Conservation (phyloP, 2,113 vertebrate genomes). For the Megaptera novaeangliae region DNA sequence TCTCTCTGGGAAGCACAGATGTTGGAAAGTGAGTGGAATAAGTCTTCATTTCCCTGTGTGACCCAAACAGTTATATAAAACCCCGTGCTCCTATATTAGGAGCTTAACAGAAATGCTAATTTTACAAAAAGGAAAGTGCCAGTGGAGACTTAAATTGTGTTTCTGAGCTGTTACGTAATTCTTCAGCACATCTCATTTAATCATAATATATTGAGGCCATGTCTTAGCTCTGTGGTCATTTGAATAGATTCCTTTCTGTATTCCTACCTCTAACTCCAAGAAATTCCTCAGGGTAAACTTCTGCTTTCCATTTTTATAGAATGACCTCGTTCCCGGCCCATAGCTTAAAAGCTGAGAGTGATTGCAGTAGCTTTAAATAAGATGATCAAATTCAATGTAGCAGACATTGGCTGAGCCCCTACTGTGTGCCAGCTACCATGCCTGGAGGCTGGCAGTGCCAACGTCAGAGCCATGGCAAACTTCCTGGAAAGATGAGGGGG, state of each 20-base stretch:
- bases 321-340: slow-evolving; percentile 32
- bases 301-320: slow-evolving; percentile 63
- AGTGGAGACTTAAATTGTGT: neutral
- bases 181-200: neutral
- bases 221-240: neutral
- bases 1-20: neutral
- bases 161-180: neutral
- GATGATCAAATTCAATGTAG: neutral
- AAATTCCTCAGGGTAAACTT: slow-evolving; percentile 8
- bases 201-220: neutral
- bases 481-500: neutral
- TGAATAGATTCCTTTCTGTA: neutral
- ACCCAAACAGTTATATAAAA: neutral
- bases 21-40: neutral
- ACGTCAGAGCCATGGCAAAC: neutral
- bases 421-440: neutral
- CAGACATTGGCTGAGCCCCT: neutral
- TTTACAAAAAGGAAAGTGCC: neutral
- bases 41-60: neutral
- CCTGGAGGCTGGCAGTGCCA: neutral
- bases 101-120: neutral
- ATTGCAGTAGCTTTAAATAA: slow-evolving; percentile 22
- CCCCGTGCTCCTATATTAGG: neutral
- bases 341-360: neutral
- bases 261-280: neutral